Base-by-base conservation (phyloP, 2,888 invertebrate genomes). In the Nomada lathburiana region DNA sequence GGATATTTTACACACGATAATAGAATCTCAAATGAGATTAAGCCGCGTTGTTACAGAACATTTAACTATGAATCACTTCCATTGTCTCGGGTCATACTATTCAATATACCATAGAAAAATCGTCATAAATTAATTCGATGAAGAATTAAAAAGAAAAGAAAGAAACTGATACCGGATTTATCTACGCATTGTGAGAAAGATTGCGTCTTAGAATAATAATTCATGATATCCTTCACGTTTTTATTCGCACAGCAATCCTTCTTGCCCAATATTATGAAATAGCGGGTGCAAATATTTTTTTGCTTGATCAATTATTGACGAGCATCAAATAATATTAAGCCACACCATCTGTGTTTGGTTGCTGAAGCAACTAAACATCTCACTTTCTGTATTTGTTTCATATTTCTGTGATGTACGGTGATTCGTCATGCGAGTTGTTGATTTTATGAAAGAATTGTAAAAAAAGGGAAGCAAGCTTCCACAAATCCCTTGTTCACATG, bases 1-100 rank as follows among this genome's bases (percentile, higher is more conserved):
- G 79, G 73, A 69, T 79, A 80, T 80, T 80, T 80, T 79, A 80
- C 79, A 80, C 79, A 36, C 79, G 68, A 73, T 80, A 80, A 80
- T 80, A 79, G 79, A 80, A 80, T 80, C 73, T 64, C 16, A 20
- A 79, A 80, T 80, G 80, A 80, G 68, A 60, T 47, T 20, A n/a
- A 20, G 52, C 11, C 29, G 42, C 18, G 75, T 75, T 47, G 80
- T 67, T 70, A 20, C 81, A n/a, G 18, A 10, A 55, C 65, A 75
- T 80, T 36, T 82, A 80, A 62, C 55, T 70, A 75, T 80, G 50
- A 60, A 74, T 75, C 26, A 52, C 36, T 23, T 70, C 63, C 44
- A 79, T 80, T 79, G 79, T 68, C 79, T 23, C 10, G 16, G 9
- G 1, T 0, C 13, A 16, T 20, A 44, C 7, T 53, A 79, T 79